Base-by-base conservation (phyloP, 2,113 vertebrate species). In the Bostrychus sinensis region DNA sequence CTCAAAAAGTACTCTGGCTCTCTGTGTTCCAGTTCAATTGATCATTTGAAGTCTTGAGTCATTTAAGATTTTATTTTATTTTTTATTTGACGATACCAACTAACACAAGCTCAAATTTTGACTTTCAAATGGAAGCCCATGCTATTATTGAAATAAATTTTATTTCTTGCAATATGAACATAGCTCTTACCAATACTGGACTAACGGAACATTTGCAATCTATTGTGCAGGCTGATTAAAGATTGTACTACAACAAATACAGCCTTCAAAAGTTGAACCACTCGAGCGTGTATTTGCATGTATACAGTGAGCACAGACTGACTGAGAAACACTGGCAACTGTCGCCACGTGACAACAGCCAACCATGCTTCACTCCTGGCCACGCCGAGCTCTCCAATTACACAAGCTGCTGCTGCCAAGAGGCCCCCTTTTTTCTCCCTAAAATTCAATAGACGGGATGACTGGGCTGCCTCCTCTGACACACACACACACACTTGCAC, bases 311-410 rank as follows among this genome's bases (percentile, higher is more conserved):
- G 30, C 34, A 37, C 59, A 72, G 73, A 72, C 74, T 17, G 72
- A 64, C 85, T 85, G 81, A 73, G 72, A 74, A 75, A 83, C 48
- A 51, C 23, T 51, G 48, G 43, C 70, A 83, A 80, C 78, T 75
- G 78, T 80, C 81, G 83, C 75, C 77, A 81, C 79, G 76, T 85
- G 81, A 79, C 69, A 72, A 78, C 77, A 77, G 78, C 78, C 82
- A 78, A 75, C 76, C 84, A 83, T 38, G 77, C 81, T 76, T 82
- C 65, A 78, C 80, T 86, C 68, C 71, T 79, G 79, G 66, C 57
- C 38, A 13, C 42, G 66, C 80, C 86, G 80, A 84, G 81, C 80
- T 83, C 86, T 87, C 85, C 87, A 87, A 89, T 89, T 89, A 90
- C 85, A 88, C 74, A 58, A 76, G 54, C 69, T 25, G 17, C 62